Percentiles rank a stretch among this genome's conserved stretches.
These are phyloP conservation scores for Lepus townsendii DNA, from an alignment of 2,797 vertebrate species.

Conservation along the genomic window DNA sequence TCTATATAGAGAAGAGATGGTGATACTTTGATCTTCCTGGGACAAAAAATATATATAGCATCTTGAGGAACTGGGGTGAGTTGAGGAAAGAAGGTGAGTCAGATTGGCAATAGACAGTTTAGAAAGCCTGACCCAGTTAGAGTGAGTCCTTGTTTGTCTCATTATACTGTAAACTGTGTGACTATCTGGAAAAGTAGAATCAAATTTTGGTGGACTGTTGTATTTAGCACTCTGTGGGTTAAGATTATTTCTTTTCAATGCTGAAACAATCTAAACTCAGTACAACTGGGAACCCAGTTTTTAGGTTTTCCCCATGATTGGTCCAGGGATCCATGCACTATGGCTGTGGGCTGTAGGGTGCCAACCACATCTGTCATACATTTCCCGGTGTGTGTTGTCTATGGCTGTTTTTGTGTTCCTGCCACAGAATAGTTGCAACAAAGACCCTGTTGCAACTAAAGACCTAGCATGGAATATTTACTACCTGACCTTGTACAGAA, in stretches of 20 bases:
- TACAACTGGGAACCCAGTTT: background rate
- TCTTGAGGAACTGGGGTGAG: background rate
- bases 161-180: background rate
- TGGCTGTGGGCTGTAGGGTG: background rate
- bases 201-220: conserved; percentile 29
- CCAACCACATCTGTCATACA: background rate
- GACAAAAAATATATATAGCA: background rate
- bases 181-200: background rate
- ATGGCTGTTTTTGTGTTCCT: background rate
- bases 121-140: conserved; percentile 18
- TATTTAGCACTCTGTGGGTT: background rate
- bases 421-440: background rate
- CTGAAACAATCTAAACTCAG: conserved; percentile 16
- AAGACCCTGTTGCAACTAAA: background rate
- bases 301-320: conserved; percentile 8
- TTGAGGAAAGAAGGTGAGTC: conserved; percentile 27
- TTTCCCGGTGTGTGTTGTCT: background rate
- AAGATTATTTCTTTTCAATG: background rate
- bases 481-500: background rate
- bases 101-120: conserved; percentile 21
- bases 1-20: background rate
- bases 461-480: background rate
- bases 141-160: background rate
- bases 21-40: background rate
- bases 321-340: background rate